Percentiles rank a stretch among this genome's conserved stretches.
Evolutionary conservation across 2,113 vertebrate genomes (phyloP).

Genomic region (Balaeniceps rex): DNA sequence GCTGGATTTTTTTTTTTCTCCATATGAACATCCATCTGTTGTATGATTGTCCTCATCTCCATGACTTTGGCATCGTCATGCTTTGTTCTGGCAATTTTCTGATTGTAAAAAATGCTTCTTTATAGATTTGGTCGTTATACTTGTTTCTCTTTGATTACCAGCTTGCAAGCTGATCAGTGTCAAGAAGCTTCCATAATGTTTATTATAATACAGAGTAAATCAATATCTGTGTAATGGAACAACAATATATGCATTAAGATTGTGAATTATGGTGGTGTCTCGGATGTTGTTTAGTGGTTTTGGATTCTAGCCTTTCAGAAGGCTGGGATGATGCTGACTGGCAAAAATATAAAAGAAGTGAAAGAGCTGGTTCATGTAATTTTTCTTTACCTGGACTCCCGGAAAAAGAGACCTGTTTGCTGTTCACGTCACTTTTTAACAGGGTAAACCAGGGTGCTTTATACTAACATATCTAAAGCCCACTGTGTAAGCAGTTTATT

Average conservation of each 20-base stretch:
- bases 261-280: neutral
- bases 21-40: neutral
- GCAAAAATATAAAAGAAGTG: neutral
- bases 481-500: neutral
- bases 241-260: neutral
- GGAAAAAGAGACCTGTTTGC: neutral
- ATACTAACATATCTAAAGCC: neutral
- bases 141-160: slow-evolving; percentile 3
- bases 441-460: neutral
- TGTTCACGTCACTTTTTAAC: neutral
- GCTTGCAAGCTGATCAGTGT: neutral
- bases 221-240: neutral
- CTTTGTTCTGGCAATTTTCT: neutral
- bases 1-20: neutral
- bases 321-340: neutral
- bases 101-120: neutral
- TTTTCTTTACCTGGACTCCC: neutral
- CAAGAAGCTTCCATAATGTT: neutral
- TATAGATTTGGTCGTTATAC: neutral
- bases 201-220: neutral
- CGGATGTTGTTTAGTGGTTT: neutral
- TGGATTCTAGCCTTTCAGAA: neutral
- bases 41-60: neutral
- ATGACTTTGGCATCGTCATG: neutral
- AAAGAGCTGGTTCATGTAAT: neutral